phyloP scores from a whole-genome alignment of 1,140 invertebrate genomes.

The Scaptodrosophila lebanonensis region DNA sequence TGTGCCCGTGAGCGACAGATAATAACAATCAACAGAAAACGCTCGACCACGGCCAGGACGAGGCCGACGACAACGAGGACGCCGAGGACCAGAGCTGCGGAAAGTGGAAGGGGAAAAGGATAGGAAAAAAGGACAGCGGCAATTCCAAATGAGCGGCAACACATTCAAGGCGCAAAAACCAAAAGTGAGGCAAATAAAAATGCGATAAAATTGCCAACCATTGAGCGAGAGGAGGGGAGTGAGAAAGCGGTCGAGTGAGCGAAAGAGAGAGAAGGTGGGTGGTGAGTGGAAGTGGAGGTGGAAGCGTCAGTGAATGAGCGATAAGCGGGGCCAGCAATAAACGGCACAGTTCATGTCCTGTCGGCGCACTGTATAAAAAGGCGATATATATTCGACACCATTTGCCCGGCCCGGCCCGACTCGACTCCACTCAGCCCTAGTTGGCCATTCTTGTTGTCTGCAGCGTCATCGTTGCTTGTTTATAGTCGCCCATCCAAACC shows the following conservation, averaged over 20 bases:
- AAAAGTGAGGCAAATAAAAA: constrained; percentile 72
- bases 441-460: no score
- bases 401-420: no score
- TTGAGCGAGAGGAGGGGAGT: constrained; percentile 12
- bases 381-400: constrained; percentile 44
- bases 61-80: no score
- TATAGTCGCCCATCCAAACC: constrained; percentile 29
- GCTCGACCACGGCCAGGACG: no score
- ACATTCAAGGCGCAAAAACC: constrained; percentile 29
- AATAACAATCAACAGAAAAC: constrained; percentile 25
- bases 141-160: constrained; percentile 53
- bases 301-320: no score
- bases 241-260: constrained; percentile 8
- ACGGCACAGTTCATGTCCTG: constrained; percentile 28
- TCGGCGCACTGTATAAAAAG: constrained; percentile 58
- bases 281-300: constrained; percentile 8
- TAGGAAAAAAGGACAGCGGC: background rate
- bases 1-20: constrained; percentile 32
- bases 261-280: background rate
- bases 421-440: no score
- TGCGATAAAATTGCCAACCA: constrained; percentile 69
- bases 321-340: constrained; percentile 41
- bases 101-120: constrained; percentile 29
- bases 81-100: no score
- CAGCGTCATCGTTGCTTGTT: constrained; percentile 3